These are phyloP conservation scores for Thumatha senex DNA, from an alignment of 2,888 invertebrate genomes.

Conservation along the genomic window DNA sequence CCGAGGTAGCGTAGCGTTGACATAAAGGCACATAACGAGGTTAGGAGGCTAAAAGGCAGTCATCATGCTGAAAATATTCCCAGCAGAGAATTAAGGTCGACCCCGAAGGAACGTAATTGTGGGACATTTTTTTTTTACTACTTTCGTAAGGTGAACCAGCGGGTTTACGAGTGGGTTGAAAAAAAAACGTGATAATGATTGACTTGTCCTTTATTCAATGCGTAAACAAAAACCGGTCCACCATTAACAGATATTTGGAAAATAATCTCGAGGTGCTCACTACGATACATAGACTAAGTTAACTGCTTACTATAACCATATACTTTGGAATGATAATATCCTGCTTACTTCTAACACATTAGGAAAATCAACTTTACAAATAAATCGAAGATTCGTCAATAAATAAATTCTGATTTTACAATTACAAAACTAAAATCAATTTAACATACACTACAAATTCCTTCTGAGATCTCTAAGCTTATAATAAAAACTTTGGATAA, in stretches of 20 bases:
- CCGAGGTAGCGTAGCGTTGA: no score
- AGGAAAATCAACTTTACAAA: conserved; percentile 71
- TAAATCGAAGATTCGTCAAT: conserved; percentile 65
- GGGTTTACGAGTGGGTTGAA: conserved; percentile 13
- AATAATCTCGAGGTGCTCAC: conserved; percentile 62
- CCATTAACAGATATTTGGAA: conserved; percentile 57
- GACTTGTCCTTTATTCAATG: conserved; percentile 76
- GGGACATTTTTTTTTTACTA: no score
- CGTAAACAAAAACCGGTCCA: conserved; percentile 77
- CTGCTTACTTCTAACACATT: conserved; percentile 59
- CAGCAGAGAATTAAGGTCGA: no score
- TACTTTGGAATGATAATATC: conserved; percentile 76
- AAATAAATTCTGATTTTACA: conserved; percentile 76
- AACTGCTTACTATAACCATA: conserved; percentile 53
- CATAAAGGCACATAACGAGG: no score
- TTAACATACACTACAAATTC: conserved; percentile 68
- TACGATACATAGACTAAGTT: conserved; percentile 54
- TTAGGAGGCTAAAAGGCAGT: no score
- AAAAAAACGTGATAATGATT: conserved; percentile 40
- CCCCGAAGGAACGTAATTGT: no score
- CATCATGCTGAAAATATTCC: no score
- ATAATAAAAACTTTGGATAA: conserved; percentile 80
- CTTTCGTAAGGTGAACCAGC: no score
- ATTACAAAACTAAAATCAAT: conserved; percentile 68
- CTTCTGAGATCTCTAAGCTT: conserved; percentile 79